Evolutionary conservation across 2,113 vertebrate genomes (phyloP).

Genomic region (Callithrix jacchus): DNA sequence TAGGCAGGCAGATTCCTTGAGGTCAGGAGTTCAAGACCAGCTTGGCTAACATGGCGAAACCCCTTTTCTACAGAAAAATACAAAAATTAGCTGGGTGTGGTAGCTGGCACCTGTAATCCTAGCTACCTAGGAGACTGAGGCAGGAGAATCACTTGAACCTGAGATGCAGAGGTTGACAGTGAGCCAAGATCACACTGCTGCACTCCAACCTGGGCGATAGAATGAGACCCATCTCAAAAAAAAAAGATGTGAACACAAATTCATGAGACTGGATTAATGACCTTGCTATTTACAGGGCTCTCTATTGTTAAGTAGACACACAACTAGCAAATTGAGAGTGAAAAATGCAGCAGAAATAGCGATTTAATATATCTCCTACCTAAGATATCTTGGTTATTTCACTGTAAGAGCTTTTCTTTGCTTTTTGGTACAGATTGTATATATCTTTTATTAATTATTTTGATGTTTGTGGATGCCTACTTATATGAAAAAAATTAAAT

Average conservation of each 20-base stretch:
- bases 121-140: no score
- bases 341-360: not conserved
- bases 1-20: no score
- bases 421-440: not conserved
- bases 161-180: no score
- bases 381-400: not conserved
- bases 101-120: no score
- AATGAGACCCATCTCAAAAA: no score
- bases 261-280: not conserved
- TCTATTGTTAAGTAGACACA: not conserved
- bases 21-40: no score
- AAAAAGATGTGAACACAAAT: not conserved
- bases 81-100: no score
- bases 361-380: not conserved
- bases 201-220: no score
- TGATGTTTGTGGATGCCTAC: not conserved
- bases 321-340: not conserved
- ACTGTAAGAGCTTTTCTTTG: not conserved
- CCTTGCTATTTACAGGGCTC: not conserved
- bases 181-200: no score
- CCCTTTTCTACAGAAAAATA: no score
- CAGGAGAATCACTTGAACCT: no score
- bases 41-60: no score
- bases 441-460: slow-evolving; percentile 16
- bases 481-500: not conserved